Percentiles rank a stretch among this genome's conserved stretches.
Evolutionary conservation across 1,140 invertebrate genomes (phyloP).

Genomic region (Spodoptera frugiperda): DNA sequence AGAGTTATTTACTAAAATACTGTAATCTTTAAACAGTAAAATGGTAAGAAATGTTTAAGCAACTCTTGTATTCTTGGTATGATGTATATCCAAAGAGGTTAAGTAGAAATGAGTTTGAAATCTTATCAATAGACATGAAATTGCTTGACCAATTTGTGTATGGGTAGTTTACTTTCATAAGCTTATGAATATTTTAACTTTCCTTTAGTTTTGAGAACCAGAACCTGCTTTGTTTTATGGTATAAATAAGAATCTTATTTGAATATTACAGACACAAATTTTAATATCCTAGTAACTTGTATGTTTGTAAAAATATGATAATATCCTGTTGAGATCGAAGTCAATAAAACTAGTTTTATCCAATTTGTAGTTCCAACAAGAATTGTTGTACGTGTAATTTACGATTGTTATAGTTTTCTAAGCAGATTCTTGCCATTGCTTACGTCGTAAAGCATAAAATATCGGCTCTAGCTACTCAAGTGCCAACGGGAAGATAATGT

Average conservation of each 20-base stretch:
- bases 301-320: conserved; percentile 25
- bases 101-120: too few relatives aligned
- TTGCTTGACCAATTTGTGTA: too few relatives aligned
- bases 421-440: conserved; percentile 15
- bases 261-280: background rate
- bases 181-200: too few relatives aligned
- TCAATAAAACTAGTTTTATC: background rate
- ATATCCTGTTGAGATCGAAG: conserved; percentile 24
- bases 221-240: too few relatives aligned
- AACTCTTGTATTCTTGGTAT: too few relatives aligned
- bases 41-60: too few relatives aligned
- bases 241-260: conserved; percentile 20
- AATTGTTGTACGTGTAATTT: background rate
- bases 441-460: conserved; percentile 1
- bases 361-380: background rate
- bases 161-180: too few relatives aligned
- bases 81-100: too few relatives aligned
- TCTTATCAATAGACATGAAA: too few relatives aligned
- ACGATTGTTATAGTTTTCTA: background rate
- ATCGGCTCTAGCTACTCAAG: conserved; percentile 19
- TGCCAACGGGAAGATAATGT: conserved; percentile 42
- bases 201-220: too few relatives aligned
- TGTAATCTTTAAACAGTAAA: too few relatives aligned
- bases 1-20: too few relatives aligned
- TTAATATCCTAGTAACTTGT: background rate